Evolutionary conservation across 2,888 invertebrate species (phyloP).

Genomic region (Drosophila picticornis): DNA sequence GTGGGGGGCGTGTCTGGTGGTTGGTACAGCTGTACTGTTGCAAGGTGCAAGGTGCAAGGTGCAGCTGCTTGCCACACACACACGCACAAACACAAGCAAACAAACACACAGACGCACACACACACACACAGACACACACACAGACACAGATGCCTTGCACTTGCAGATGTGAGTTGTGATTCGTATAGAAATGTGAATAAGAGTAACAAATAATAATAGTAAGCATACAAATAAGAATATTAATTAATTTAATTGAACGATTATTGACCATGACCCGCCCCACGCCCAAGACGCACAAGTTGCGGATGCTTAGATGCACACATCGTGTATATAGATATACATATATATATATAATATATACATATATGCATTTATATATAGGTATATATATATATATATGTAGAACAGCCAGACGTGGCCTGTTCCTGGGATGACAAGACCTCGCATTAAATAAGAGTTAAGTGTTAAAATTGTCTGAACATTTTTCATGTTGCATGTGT

Average conservation of each 20-base stretch:
- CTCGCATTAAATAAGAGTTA: conserved; percentile 64
- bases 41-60: not conserved
- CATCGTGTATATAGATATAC: conserved; percentile 19
- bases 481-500: conserved; percentile 13
- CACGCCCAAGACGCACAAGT: conserved; percentile 59
- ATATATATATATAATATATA: conserved; percentile 24
- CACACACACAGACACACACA: not conserved
- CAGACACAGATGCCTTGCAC: conserved; percentile 2
- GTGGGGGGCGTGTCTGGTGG: conserved; percentile 18
- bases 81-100: too few relatives aligned
- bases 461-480: conserved; percentile 50
- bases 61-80: not conserved
- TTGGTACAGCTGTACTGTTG: conserved; percentile 10
- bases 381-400: conserved; percentile 40
- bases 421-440: conserved; percentile 59
- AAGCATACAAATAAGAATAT: conserved; percentile 44
- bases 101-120: not conserved
- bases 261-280: conserved; percentile 56
- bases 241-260: conserved; percentile 51
- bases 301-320: conserved; percentile 47
- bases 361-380: conserved; percentile 37
- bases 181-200: conserved; percentile 32
- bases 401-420: conserved; percentile 61
- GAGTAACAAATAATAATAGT: conserved; percentile 40
- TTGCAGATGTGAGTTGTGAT: conserved; percentile 24